These are phyloP conservation scores for Huso huso DNA, from an alignment of 2,797 vertebrate genomes.

Conservation along the genomic window DNA sequence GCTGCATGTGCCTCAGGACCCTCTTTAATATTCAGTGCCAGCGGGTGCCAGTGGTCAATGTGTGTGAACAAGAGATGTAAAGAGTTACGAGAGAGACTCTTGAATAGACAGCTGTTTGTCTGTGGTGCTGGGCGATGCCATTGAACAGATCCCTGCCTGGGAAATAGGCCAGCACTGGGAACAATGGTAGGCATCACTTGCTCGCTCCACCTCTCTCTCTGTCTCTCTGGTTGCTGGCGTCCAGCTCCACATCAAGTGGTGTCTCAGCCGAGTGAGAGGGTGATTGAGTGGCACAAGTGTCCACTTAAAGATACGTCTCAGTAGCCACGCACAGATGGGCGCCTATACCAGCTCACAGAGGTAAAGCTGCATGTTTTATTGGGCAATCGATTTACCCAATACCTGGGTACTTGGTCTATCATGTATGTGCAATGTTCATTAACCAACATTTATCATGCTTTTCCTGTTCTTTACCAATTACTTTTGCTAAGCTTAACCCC, in stretches of 20 bases:
- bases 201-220: constrained; percentile 27
- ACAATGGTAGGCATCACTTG: constrained; percentile 39
- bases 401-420: too few relatives aligned
- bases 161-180: constrained; percentile 24
- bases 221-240: constrained; percentile 20
- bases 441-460: too few relatives aligned
- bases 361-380: neutral
- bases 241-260: neutral
- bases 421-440: too few relatives aligned
- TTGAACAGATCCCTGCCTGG: constrained; percentile 24
- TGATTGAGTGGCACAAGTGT: neutral
- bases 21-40: constrained; percentile 27
- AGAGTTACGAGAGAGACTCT: constrained; percentile 2
- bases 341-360: neutral
- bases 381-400: neutral
- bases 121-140: constrained; percentile 43
- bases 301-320: neutral
- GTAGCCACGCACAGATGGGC: neutral
- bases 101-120: constrained; percentile 50
- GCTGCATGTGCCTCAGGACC: constrained; percentile 10
- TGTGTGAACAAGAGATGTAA: constrained; percentile 13
- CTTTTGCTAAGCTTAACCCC: too few relatives aligned
- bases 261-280: neutral
- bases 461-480: too few relatives aligned
- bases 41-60: constrained; percentile 26